A percentile compares a stretch with the other conserved stretches of the same genome.
These are phyloP conservation scores for Sclerurus mexicanus DNA, from an alignment of 2,113 vertebrate species.

Conservation along the genomic window DNA sequence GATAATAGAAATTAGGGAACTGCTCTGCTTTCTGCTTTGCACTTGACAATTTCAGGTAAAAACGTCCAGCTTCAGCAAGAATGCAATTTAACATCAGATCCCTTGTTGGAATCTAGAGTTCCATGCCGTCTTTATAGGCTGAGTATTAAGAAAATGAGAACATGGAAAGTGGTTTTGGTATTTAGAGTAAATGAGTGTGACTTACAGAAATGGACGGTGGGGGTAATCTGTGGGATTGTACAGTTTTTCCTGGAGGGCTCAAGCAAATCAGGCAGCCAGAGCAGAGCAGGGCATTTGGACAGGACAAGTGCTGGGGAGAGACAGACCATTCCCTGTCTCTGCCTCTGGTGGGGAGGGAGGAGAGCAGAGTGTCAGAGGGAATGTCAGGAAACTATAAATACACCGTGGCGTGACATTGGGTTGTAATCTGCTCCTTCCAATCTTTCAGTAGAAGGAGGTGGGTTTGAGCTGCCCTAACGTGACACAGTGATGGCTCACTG, in stretches of 20 bases:
- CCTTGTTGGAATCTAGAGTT: background rate
- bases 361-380: background rate
- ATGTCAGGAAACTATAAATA: constrained; percentile 47
- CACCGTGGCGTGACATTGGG: background rate
- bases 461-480: constrained; percentile 31
- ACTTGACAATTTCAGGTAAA: background rate
- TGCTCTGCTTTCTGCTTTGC: background rate
- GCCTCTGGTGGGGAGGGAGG: background rate
- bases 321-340: background rate
- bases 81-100: background rate
- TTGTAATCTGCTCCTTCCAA: background rate
- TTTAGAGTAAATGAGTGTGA: background rate
- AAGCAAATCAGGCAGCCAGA: background rate
- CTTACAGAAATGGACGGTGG: background rate
- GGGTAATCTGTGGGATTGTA: background rate
- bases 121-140: background rate
- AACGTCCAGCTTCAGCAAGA: background rate
- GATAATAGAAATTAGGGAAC: background rate
- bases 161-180: background rate
- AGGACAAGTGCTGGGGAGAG: background rate
- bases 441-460: constrained; percentile 12
- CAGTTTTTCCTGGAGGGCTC: background rate
- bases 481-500: background rate
- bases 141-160: background rate
- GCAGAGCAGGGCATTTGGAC: background rate